Evolutionary conservation across 2,797 vertebrate species (phyloP).

Genomic region (Pseudopleuronectes americanus): DNA sequence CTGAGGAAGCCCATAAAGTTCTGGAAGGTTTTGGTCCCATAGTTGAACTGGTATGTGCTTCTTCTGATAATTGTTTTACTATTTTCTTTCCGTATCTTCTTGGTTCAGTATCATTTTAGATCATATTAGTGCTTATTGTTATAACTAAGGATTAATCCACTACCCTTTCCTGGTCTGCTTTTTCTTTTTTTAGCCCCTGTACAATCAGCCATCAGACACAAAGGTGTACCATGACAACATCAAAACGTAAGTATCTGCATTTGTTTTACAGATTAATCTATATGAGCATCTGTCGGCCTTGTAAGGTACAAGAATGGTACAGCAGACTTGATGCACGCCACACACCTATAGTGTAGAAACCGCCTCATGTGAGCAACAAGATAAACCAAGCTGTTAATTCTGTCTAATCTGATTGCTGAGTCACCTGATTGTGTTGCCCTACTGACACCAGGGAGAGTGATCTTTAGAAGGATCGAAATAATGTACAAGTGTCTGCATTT

Average conservation of each 20-base stretch:
- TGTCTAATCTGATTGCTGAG: conserved; percentile 57
- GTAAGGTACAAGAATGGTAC: not conserved
- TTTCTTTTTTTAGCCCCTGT: conserved; percentile 87
- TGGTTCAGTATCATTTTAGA: not conserved
- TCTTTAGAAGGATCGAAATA: conserved; percentile 38
- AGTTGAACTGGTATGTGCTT: conserved; percentile 92
- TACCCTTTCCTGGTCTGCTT: conserved; percentile 10
- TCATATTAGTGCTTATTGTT: not conserved
- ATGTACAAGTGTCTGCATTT: conserved; percentile 5
- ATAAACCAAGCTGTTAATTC: conserved; percentile 56
- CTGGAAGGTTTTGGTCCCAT: conserved; percentile 97
- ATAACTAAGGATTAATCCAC: conserved; percentile 51
- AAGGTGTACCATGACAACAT: conserved; percentile 99
- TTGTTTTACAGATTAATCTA: not conserved
- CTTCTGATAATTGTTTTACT: not conserved
- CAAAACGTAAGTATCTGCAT: conserved; percentile 93
- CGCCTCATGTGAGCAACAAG: conserved; percentile 11
- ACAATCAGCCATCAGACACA: conserved; percentile 98
- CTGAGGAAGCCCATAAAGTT: conserved; percentile 98
- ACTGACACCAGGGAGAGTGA: conserved; percentile 48
- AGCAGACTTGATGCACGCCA: conserved; percentile 1
- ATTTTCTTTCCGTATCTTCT: not conserved
- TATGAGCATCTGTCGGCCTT: not conserved
- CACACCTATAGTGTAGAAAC: not conserved
- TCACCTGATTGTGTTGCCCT: conserved; percentile 40